Conservation (phyloP, 2,888 invertebrate species). For the Catocala nupta region DNA sequence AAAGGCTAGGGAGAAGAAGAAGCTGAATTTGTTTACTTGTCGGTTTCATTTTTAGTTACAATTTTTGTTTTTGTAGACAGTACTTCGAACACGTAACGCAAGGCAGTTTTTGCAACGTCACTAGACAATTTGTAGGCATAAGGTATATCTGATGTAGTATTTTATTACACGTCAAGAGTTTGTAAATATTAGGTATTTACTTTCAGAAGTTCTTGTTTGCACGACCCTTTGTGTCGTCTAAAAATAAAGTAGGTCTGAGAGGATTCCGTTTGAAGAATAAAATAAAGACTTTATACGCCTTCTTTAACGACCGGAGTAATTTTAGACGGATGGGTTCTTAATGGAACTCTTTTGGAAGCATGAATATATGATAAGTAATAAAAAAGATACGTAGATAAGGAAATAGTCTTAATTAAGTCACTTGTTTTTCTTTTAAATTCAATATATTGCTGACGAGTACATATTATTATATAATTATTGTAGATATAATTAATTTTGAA, state of each 20-base stretch:
- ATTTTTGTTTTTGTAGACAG: not conserved
- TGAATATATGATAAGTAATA: too few species aligned
- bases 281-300: conserved; percentile 1
- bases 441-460: too few species aligned
- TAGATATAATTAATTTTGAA: too few species aligned
- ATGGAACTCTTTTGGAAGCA: not conserved
- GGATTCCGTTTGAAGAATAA: conserved; percentile 1
- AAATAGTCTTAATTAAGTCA: too few species aligned
- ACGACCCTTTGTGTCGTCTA: conserved; percentile 16
- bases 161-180: not conserved
- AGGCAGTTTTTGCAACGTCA: not conserved
- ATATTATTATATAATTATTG: too few species aligned
- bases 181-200: conserved; percentile 11
- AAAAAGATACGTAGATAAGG: too few species aligned
- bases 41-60: too few species aligned
- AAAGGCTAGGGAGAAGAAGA: too few species aligned
- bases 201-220: conserved; percentile 19
- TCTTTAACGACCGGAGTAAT: not conserved
- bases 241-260: conserved; percentile 10
- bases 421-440: too few species aligned
- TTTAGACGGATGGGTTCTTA: not conserved
- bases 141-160: conserved; percentile 1
- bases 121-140: not conserved
- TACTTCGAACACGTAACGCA: not conserved
- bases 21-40: too few species aligned